These are phyloP conservation scores for Neodiprion lecontei DNA, from an alignment of 1,140 invertebrate species.

Conservation along the genomic window DNA sequence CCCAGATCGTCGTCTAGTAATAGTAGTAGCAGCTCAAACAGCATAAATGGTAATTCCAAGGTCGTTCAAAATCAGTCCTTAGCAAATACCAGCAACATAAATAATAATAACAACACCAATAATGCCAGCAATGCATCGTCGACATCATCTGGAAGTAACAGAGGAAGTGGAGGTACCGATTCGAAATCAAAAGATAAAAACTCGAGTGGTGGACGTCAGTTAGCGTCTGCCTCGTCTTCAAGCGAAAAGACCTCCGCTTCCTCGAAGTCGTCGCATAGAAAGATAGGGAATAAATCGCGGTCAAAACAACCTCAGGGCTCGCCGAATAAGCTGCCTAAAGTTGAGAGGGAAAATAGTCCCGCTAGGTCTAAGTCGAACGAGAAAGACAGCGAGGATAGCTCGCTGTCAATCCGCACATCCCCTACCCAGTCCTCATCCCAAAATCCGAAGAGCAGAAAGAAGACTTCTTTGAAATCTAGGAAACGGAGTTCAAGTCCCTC, in stretches of 20 bases:
- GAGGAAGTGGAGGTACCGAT: constrained; percentile 40
- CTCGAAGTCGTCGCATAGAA: constrained; percentile 51
- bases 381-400: constrained; percentile 45
- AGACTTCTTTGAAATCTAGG: constrained; percentile 44
- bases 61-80: constrained; percentile 36
- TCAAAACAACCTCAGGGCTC: constrained; percentile 46
- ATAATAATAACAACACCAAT: constrained; percentile 18
- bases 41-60: constrained; percentile 39
- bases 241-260: constrained; percentile 47
- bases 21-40: constrained; percentile 50
- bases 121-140: not conserved
- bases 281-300: constrained; percentile 51
- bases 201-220: constrained; percentile 20
- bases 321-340: constrained; percentile 45
- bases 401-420: constrained; percentile 42
- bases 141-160: constrained; percentile 24
- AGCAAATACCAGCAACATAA: constrained; percentile 36
- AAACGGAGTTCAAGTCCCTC: constrained; percentile 54
- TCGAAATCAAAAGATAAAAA: constrained; percentile 38
- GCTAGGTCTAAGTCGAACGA: constrained; percentile 52
- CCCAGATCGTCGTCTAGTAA: constrained; percentile 55
- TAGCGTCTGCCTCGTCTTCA: constrained; percentile 38
- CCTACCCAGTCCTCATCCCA: constrained; percentile 47
- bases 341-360: constrained; percentile 47
- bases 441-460: constrained; percentile 51